phyloP scores from a whole-genome alignment of 2,113 vertebrate genomes.

The Podiceps cristatus region DNA sequence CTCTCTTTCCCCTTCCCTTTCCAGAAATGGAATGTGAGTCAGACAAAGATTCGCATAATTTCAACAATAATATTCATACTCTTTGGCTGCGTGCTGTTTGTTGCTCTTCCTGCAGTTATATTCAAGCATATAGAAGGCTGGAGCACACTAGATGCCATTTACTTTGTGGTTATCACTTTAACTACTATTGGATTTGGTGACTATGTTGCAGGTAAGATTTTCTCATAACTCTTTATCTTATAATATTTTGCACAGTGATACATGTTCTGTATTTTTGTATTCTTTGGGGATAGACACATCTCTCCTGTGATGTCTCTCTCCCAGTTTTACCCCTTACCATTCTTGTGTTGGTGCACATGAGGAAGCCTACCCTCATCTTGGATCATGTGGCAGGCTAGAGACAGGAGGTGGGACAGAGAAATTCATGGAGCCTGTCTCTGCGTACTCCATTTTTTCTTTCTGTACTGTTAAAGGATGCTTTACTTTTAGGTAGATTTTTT shows the following conservation, averaged over 20 bases:
- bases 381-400: background rate
- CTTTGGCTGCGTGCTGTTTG: constrained; percentile 96
- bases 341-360: background rate
- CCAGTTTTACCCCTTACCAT: background rate
- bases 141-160: constrained; percentile 95
- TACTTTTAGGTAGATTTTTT: background rate
- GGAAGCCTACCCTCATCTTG: background rate
- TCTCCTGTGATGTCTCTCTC: background rate
- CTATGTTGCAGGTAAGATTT: constrained; percentile 92
- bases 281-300: background rate
- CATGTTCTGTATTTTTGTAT: background rate
- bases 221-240: background rate
- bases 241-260: background rate
- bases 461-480: background rate
- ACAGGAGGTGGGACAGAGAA: background rate
- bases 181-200: constrained; percentile 98
- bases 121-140: constrained; percentile 99
- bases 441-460: background rate
- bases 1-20: constrained; percentile 32
- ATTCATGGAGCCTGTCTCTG: background rate
- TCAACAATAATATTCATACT: constrained; percentile 97
- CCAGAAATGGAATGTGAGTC: constrained; percentile 98
- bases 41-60: constrained; percentile 97
- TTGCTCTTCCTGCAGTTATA: constrained; percentile 93
- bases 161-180: constrained; percentile 98